These are phyloP conservation scores for Todiramphus chloris DNA, from an alignment of 2,113 vertebrate species.

Conservation along the genomic window DNA sequence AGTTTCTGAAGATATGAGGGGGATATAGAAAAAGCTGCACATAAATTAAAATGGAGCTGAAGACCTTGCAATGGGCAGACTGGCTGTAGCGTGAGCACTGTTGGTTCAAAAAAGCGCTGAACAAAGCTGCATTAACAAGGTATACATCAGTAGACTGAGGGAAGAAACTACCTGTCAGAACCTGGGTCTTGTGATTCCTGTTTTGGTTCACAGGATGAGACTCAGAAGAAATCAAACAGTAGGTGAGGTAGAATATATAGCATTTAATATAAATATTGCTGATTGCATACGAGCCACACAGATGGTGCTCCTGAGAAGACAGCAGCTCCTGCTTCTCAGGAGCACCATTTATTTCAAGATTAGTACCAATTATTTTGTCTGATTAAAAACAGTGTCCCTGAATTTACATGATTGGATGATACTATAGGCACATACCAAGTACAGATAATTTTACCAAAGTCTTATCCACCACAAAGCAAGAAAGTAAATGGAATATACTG, in stretches of 20 bases:
- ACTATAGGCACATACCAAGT: slow-evolving; percentile 26
- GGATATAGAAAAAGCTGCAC: background rate
- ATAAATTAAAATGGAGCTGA: background rate
- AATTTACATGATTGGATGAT: slow-evolving; percentile 63
- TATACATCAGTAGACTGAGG: background rate
- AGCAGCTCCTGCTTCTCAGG: slow-evolving; percentile 39
- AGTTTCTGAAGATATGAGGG: background rate
- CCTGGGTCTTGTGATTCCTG: background rate
- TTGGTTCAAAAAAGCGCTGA: background rate
- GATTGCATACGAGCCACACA: slow-evolving; percentile 45
- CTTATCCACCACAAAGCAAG: background rate
- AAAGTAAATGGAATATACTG: slow-evolving; percentile 18
- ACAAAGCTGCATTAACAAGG: background rate
- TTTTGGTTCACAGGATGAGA: background rate
- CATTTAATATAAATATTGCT: slow-evolving; percentile 52
- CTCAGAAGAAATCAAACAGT: slow-evolving; percentile 25
- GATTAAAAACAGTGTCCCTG: slow-evolving; percentile 64
- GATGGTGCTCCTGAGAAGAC: slow-evolving; percentile 39
- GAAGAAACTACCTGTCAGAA: slow-evolving; percentile 11
- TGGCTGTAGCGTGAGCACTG: background rate
- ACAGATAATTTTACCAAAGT: background rate
- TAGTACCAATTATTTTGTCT: slow-evolving; percentile 63
- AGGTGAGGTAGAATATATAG: slow-evolving; percentile 24
- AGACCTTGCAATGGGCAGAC: background rate
- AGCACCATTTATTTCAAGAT: slow-evolving; percentile 58